Evolutionary conservation across 2,888 invertebrate genomes (phyloP).

Genomic region (Drosophila flavopinicola): DNA sequence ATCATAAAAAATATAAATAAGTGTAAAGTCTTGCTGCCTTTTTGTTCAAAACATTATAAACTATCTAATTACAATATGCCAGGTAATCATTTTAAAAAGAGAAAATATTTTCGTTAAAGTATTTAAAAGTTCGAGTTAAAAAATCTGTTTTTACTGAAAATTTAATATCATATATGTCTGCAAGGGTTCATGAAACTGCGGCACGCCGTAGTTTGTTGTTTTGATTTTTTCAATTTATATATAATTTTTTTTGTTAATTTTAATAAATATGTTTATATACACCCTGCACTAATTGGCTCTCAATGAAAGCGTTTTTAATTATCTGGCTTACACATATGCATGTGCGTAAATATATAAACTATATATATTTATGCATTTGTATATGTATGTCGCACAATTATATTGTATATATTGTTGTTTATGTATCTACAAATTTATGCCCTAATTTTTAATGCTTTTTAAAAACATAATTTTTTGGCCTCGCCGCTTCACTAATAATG

Average conservation of each 20-base stretch:
- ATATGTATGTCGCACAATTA: conserved; percentile 37
- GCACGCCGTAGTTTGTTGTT: conserved; percentile 36
- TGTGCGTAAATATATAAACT: conserved; percentile 1
- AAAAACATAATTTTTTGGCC: conserved; percentile 11
- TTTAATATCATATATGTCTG: conserved; percentile 11
- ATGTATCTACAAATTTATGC: conserved; percentile 17
- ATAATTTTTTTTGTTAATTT: conserved; percentile 13
- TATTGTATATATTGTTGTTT: conserved; percentile 16
- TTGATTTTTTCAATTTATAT: conserved; percentile 26
- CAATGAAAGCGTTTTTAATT: conserved; percentile 42
- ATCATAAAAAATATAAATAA: neutral
- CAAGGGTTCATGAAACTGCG: conserved; percentile 28
- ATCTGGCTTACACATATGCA: conserved; percentile 31
- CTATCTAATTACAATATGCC: too few relatives aligned
- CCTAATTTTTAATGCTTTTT: conserved; percentile 41
- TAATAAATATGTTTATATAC: conserved; percentile 64
- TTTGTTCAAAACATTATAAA: too few relatives aligned
- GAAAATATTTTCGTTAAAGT: too few relatives aligned
- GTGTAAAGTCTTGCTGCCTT: neutral
- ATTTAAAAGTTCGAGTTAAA: too few relatives aligned
- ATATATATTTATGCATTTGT: conserved; percentile 43
- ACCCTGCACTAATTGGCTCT: conserved; percentile 72
- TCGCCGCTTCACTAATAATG: conserved; percentile 41
- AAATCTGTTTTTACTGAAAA: neutral
- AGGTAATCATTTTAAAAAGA: too few relatives aligned